Evolutionary conservation across 1,140 invertebrate species (phyloP), one percentile per base, ranked within the genome.

Genomic region (Mesaphorura yosii): DNA sequence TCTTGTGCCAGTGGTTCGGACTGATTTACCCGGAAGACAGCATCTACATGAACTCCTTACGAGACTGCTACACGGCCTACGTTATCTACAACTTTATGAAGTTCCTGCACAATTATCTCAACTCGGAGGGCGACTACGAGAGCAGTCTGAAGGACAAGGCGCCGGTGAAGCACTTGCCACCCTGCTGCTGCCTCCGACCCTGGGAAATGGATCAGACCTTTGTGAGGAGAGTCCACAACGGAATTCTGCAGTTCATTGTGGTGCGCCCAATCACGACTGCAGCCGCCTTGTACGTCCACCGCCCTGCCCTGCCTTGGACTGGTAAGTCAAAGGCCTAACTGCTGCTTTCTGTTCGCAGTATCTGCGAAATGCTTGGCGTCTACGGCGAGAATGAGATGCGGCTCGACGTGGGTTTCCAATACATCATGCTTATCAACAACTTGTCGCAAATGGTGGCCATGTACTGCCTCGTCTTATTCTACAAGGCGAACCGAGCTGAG

Each of bases 41-140:
- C 20, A 89, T 95, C 53, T 95, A 94, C 66, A 76, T 94, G 64
- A 89, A 96, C 67, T 88, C 87, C 62, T 68, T 88, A 26, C 75
- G 91, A 69, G 91, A 96, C 74, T 95, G 90, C 68, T 96, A 96
- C 67, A 92, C 96, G 72, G 84, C 84, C 12, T 95, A 92, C 77
- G 91, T 94, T 0, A 96, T 97, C 64, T 96, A 96, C 67, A 95
- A 93, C 73, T 96, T 96, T 66, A 92, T 96, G 88, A 86, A 85
- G 66, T 96, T 88, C 71, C 72, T 97, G 41, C 70, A 95, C 42
- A 90, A 88, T 64, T 95, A 89, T 71, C 73, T 95, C 38, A 83
- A 88, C 71, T 64, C 65, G 50, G 69, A 72, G 60, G 79, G 84
- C 60, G 82, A 86, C 67, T 70, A 93, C 40, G 86, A 89, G 69